Evolutionary conservation across 2,113 vertebrate species (phyloP).

Genomic region (Symphodus melops): DNA sequence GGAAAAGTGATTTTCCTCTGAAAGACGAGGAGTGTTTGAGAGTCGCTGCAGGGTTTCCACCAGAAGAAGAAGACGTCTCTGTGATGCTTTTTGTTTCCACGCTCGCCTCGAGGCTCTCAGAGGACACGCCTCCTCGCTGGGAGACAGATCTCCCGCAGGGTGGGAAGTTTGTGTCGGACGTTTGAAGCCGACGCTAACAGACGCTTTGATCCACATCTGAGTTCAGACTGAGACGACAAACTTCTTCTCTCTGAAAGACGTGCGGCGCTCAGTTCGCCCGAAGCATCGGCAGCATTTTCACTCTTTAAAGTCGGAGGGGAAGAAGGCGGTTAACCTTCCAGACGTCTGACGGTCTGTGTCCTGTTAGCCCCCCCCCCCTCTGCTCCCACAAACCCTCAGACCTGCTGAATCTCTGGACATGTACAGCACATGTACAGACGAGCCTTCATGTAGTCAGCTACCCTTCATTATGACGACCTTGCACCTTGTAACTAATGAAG

Average conservation of each 20-base stretch:
- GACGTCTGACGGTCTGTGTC: too few relatives aligned
- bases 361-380: too few relatives aligned
- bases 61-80: neutral
- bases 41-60: neutral
- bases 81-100: neutral
- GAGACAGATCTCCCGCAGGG: neutral
- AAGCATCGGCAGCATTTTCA: neutral
- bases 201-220: neutral
- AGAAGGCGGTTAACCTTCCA: too few relatives aligned
- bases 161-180: neutral
- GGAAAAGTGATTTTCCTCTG: constrained; percentile 7
- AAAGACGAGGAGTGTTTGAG: neutral
- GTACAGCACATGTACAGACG: too few relatives aligned
- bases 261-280: neutral
- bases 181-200: neutral
- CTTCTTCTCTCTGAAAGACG: neutral
- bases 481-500: too few relatives aligned
- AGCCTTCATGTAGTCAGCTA: too few relatives aligned
- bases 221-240: neutral
- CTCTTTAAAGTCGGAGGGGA: too few relatives aligned
- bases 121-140: neutral
- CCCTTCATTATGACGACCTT: too few relatives aligned
- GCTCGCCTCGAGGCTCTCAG: neutral
- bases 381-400: too few relatives aligned
- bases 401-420: too few relatives aligned